phyloP scores from a whole-genome alignment of 2,888 invertebrate genomes.

The Limenitis camilla region DNA sequence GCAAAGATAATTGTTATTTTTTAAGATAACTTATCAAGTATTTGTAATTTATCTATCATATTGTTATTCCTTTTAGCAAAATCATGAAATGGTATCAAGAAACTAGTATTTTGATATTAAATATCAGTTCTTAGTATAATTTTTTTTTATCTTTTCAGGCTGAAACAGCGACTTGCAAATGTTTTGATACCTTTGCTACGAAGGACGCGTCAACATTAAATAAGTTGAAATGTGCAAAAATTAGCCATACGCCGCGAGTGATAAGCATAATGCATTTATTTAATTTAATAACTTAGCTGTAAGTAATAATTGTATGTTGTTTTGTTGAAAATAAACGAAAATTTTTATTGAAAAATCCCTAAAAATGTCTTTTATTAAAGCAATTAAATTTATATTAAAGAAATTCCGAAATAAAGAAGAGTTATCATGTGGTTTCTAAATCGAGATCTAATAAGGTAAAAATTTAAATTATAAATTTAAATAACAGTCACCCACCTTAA shows the following conservation, averaged over 20 bases:
- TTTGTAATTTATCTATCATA: too few relatives aligned
- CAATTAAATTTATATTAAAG: too few relatives aligned
- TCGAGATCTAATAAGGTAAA: too few relatives aligned
- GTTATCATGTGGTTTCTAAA: too few relatives aligned
- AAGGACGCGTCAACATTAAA: slow-evolving; percentile 50
- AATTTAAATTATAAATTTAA: too few relatives aligned
- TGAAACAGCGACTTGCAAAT: slow-evolving; percentile 67
- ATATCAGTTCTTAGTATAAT: too few relatives aligned
- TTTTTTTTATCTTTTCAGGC: slow-evolving; percentile 45
- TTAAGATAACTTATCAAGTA: neutral
- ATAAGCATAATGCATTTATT: slow-evolving; percentile 59
- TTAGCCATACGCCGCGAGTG: slow-evolving; percentile 28
- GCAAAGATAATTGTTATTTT: neutral
- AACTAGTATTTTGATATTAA: too few relatives aligned
- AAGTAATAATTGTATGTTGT: slow-evolving; percentile 41
- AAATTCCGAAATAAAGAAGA: too few relatives aligned
- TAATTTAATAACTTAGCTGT: slow-evolving; percentile 32
- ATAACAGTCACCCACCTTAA: too few relatives aligned
- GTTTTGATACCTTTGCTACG: slow-evolving; percentile 70
- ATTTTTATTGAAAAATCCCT: slow-evolving; percentile 71
- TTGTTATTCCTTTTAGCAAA: too few relatives aligned
- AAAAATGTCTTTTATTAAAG: slow-evolving; percentile 25
- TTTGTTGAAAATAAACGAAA: slow-evolving; percentile 68
- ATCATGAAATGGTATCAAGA: too few relatives aligned
- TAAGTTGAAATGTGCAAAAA: neutral